phyloP scores from a whole-genome alignment of 2,888 invertebrate genomes.

The Scaptodrosophila latifasciaeformis region DNA sequence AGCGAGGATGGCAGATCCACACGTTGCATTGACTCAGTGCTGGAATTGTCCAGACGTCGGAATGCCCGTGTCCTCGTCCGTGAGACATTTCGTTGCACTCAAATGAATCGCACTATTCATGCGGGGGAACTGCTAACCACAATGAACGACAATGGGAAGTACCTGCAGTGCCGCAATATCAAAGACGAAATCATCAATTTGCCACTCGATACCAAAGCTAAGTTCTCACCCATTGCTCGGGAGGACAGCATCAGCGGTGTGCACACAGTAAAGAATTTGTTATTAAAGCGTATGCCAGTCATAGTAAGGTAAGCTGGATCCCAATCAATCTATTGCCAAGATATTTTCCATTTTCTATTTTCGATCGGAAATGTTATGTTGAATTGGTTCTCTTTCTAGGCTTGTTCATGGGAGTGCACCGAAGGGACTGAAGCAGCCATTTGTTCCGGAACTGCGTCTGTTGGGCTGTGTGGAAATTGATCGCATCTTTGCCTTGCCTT shows the following conservation, averaged over 20 bases:
- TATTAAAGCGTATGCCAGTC: slow-evolving; percentile 92
- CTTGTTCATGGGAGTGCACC: slow-evolving; percentile 93
- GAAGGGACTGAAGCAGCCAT: slow-evolving; percentile 87
- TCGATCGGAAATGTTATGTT: not conserved
- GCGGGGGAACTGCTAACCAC: slow-evolving; percentile 90
- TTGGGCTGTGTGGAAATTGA: slow-evolving; percentile 91
- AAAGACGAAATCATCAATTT: slow-evolving; percentile 89
- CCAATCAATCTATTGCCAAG: not conserved
- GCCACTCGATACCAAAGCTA: slow-evolving; percentile 90
- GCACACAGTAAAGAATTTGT: slow-evolving; percentile 90
- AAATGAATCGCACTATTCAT: slow-evolving; percentile 79
- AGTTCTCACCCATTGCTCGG: slow-evolving; percentile 93
- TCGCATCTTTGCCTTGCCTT: slow-evolving; percentile 85
- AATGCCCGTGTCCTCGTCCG: slow-evolving; percentile 74
- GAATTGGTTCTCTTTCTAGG: slow-evolving; percentile 43
- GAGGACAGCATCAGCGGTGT: slow-evolving; percentile 96
- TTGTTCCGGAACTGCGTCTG: slow-evolving; percentile 88
- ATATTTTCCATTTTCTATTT: not conserved
- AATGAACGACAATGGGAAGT: slow-evolving; percentile 84
- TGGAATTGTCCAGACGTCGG: slow-evolving; percentile 86
- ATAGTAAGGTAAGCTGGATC: slow-evolving; percentile 81
- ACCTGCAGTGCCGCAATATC: slow-evolving; percentile 89
- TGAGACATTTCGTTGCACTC: slow-evolving; percentile 75
- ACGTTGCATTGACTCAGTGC: slow-evolving; percentile 90
- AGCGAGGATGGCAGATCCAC: slow-evolving; percentile 96